phyloP scores from a whole-genome alignment of 1,140 invertebrate species.

The Orussus abietinus region DNA sequence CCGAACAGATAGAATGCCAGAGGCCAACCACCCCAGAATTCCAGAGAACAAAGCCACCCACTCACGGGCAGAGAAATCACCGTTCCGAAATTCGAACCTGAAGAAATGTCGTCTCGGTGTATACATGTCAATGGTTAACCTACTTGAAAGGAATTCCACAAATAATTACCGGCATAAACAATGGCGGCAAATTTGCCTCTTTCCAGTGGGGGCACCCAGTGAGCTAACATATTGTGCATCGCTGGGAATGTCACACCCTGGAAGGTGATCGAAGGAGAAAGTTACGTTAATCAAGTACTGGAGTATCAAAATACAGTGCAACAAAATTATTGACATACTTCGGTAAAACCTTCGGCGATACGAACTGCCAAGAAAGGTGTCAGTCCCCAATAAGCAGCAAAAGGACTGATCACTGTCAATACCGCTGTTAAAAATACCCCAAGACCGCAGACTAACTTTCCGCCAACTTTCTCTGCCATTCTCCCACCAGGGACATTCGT shows the following conservation, averaged over 20 bases:
- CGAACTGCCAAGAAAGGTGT: conserved; percentile 72
- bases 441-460: conserved; percentile 75
- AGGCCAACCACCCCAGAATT: conserved; percentile 71
- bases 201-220: conserved; percentile 78
- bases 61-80: conserved; percentile 71
- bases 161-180: conserved; percentile 66
- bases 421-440: conserved; percentile 75
- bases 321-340: conserved; percentile 59
- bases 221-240: conserved; percentile 76
- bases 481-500: conserved; percentile 84
- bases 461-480: conserved; percentile 74
- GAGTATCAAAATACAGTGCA: too few species aligned
- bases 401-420: conserved; percentile 71
- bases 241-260: conserved; percentile 79
- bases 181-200: conserved; percentile 76
- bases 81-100: conserved; percentile 70
- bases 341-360: conserved; percentile 80
- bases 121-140: conserved; percentile 8
- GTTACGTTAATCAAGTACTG: too few species aligned
- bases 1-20: conserved; percentile 78
- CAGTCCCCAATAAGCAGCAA: conserved; percentile 67
- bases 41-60: conserved; percentile 67
- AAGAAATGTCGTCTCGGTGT: conserved; percentile 31
- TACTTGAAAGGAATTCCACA: conserved; percentile 4
- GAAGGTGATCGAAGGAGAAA: too few species aligned